Conservation (phyloP, 2,113 vertebrate genomes). For the Hepsetus odoe region DNA sequence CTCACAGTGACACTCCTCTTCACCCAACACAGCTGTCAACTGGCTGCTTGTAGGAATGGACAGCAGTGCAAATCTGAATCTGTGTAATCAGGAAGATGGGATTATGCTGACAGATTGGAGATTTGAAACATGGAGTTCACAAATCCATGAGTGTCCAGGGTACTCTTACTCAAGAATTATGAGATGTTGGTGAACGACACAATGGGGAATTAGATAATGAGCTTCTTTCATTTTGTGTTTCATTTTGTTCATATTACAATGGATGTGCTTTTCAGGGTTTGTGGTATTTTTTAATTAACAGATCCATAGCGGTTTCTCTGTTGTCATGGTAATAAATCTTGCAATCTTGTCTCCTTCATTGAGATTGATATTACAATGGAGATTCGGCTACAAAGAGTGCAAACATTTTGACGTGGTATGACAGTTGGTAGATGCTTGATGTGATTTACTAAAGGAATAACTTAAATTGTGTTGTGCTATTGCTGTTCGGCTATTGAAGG, state of each 20-base stretch:
- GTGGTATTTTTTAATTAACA: not conserved
- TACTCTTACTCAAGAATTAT: slow-evolving; percentile 6
- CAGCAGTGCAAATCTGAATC: not conserved
- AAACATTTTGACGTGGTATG: no score
- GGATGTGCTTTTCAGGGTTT: not conserved
- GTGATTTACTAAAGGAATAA: no score
- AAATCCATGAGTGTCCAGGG: not conserved
- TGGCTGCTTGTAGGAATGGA: not conserved
- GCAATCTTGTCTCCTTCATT: not conserved
- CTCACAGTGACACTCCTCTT: slow-evolving; percentile 9
- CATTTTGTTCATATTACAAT: slow-evolving; percentile 2
- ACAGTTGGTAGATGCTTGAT: no score
- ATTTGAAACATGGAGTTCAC: not conserved
- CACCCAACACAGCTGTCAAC: not conserved
- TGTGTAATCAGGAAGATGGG: not conserved
- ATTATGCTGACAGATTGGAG: not conserved
- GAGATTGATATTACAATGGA: not conserved
- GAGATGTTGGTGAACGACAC: not conserved
- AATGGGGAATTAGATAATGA: not conserved
- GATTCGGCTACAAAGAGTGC: no score
- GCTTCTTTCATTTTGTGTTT: slow-evolving; percentile 19
- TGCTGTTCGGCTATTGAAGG: no score
- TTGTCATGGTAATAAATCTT: slow-evolving; percentile 10
- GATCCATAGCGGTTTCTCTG: not conserved
- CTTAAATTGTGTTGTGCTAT: no score